phyloP scores from a whole-genome alignment of 2,113 vertebrate genomes.

The Noctilio leporinus region DNA sequence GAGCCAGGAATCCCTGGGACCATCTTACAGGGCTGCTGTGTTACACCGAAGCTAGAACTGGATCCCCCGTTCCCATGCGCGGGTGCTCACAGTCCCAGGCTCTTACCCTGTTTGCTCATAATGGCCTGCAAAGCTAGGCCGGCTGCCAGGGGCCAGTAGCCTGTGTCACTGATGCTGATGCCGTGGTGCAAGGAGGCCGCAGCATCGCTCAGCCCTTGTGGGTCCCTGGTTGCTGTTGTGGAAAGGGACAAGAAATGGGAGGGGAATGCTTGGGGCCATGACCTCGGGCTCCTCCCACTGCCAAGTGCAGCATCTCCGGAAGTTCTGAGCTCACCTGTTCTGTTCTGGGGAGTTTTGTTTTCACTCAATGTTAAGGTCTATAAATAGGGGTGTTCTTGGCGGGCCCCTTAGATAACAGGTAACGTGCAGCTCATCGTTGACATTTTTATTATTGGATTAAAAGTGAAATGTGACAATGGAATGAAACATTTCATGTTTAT shows the following conservation, averaged over 20 bases:
- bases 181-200: rapidly evolving
- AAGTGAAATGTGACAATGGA: not conserved
- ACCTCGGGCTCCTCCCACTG: too few relatives aligned
- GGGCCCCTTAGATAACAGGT: not conserved
- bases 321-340: not conserved
- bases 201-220: rapidly evolving
- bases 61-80: not conserved
- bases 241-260: not conserved
- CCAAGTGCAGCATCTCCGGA: rapidly evolving
- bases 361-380: not conserved
- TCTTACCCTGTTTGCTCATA: not conserved
- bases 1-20: not conserved
- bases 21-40: not conserved
- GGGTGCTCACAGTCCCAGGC: not conserved
- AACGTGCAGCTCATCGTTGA: not conserved
- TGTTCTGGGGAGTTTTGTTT: not conserved
- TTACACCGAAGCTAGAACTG: too few relatives aligned
- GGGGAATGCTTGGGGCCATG: rapidly evolving
- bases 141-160: not conserved
- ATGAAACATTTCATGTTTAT: slow-evolving; percentile 29
- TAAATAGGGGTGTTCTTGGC: not conserved
- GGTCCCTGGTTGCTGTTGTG: not conserved
- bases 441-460: not conserved
- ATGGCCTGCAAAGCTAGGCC: not conserved
- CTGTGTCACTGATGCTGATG: not conserved